phyloP scores from a whole-genome alignment of 1,140 invertebrate species.

The Bombus consobrinus region DNA sequence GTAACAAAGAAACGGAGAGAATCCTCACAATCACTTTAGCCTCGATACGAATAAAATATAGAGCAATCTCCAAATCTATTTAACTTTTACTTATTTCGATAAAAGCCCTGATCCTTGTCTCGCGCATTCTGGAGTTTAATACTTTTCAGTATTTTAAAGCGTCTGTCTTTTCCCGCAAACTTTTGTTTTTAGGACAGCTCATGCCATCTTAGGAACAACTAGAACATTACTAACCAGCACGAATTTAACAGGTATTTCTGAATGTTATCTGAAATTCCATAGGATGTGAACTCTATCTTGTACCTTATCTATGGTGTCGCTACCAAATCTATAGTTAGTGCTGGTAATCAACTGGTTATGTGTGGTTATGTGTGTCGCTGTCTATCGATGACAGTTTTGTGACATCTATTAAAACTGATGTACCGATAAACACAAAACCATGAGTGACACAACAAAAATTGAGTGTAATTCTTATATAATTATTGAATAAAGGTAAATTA shows the following conservation, averaged over 20 bases:
- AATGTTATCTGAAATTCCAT: neutral
- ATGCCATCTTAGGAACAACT: no score
- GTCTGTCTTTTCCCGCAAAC: no score
- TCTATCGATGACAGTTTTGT: conserved; percentile 67
- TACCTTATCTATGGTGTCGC: neutral
- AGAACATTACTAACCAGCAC: no score
- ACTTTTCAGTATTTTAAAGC: no score
- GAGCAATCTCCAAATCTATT: no score
- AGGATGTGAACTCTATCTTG: neutral
- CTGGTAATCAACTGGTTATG: conserved; percentile 47
- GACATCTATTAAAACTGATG: conserved; percentile 60
- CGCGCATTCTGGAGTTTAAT: no score
- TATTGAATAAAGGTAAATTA: conserved; percentile 56
- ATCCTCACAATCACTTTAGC: no score
- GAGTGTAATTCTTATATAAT: conserved; percentile 51
- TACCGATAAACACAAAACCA: conserved; percentile 62
- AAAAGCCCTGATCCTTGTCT: no score
- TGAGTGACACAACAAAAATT: conserved; percentile 63
- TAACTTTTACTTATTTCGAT: no score
- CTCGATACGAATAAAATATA: no score
- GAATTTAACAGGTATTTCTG: neutral
- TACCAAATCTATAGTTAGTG: conserved; percentile 27
- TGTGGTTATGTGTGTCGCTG: conserved; percentile 59
- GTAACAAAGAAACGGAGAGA: no score
- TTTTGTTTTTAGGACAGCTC: no score